These are phyloP conservation scores for Hormaphis cornu DNA, from an alignment of 1,140 invertebrate species.

Conservation along the genomic window DNA sequence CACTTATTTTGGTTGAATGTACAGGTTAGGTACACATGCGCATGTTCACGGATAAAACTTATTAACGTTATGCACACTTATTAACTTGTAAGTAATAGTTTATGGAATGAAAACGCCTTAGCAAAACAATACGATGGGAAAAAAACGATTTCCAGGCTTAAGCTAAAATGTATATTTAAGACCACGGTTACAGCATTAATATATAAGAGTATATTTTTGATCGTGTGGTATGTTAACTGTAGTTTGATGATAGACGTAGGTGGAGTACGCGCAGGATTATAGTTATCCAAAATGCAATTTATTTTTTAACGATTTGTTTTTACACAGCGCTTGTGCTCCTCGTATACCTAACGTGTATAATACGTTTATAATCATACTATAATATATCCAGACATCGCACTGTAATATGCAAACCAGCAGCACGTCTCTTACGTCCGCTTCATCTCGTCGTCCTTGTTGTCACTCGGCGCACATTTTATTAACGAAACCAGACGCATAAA, in stretches of 20 bases:
- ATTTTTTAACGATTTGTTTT: background rate
- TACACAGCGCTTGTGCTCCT: no score
- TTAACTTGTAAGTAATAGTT: no score
- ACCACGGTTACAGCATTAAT: no score
- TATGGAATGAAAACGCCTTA: no score
- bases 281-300: conserved; percentile 13
- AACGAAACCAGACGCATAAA: conserved; percentile 25
- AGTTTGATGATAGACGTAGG: conserved; percentile 5
- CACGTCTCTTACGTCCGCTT: conserved; percentile 2
- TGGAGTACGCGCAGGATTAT: background rate
- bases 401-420: conserved; percentile 16
- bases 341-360: background rate
- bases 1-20: no score
- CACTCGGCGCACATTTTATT: conserved; percentile 22
- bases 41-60: no score
- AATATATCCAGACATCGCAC: background rate
- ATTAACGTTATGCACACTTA: no score
- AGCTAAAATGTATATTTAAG: background rate
- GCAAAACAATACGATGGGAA: background rate
- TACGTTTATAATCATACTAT: background rate
- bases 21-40: no score
- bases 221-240: no score
- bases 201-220: no score
- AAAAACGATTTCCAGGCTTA: background rate
- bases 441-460: conserved; percentile 18